Evolutionary conservation across 2,888 invertebrate genomes (phyloP).

Genomic region (Linyphia triangularis): DNA sequence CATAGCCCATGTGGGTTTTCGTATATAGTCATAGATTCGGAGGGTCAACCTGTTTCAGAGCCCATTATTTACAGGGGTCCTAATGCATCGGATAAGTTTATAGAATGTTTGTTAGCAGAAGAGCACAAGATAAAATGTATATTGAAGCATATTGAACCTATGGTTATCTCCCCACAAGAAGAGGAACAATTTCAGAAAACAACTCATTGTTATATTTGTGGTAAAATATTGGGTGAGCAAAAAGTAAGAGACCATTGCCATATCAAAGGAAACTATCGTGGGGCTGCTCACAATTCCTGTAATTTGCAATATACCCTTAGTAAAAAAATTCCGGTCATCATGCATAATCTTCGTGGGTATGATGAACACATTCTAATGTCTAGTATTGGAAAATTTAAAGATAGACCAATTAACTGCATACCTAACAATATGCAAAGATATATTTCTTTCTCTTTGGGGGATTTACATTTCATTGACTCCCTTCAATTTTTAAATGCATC

Average conservation of each 20-base stretch:
- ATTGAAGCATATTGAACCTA: not conserved
- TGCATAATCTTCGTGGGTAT: conserved; percentile 44
- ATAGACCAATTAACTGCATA: not conserved
- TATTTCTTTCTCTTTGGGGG: conserved; percentile 20
- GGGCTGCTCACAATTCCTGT: not conserved
- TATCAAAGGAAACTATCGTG: not conserved
- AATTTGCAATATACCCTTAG: conserved; percentile 14
- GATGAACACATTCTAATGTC: conserved; percentile 39
- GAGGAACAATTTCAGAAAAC: not conserved
- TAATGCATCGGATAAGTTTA: not conserved
- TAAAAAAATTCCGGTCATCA: conserved; percentile 5
- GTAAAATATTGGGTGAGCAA: not conserved
- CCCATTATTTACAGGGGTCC: conserved; percentile 9
- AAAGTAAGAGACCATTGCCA: conserved; percentile 23
- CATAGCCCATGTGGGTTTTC: conserved; percentile 30
- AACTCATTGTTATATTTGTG: conserved; percentile 14
- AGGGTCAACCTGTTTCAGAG: not conserved
- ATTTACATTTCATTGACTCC: conserved; percentile 11
- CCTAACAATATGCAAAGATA: conserved; percentile 38
- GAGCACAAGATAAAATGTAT: not conserved
- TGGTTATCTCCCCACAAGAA: not conserved
- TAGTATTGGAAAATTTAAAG: conserved; percentile 42
- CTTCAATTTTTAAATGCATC: conserved; percentile 27
- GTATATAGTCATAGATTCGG: conserved; percentile 3
- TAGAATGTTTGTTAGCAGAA: not conserved